These are phyloP conservation scores for Mustela nigripes DNA, from an alignment of 2,113 vertebrate species.

Conservation along the genomic window DNA sequence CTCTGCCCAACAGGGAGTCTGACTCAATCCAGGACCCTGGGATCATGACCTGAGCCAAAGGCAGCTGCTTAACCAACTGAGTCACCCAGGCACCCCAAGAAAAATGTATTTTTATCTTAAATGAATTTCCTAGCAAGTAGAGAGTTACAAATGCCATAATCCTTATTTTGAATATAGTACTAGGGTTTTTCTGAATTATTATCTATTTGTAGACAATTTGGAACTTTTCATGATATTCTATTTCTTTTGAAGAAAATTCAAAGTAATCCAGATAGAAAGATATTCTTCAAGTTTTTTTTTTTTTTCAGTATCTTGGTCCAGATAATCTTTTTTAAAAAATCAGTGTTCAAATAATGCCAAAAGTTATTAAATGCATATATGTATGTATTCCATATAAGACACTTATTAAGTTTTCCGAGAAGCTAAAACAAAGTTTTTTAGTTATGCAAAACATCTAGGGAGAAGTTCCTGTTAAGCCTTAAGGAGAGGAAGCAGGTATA, in stretches of 20 bases:
- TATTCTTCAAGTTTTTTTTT: not conserved
- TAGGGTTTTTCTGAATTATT: not conserved
- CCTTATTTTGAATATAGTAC: not conserved
- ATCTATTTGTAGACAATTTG: not conserved
- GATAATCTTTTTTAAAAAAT: not conserved
- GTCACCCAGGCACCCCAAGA: no score
- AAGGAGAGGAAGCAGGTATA: not conserved
- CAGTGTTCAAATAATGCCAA: not conserved
- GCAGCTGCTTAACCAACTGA: fast-evolving
- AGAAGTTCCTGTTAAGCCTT: not conserved
- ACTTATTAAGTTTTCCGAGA: not conserved
- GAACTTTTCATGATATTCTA: not conserved
- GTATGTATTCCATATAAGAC: not conserved
- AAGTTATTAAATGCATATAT: not conserved
- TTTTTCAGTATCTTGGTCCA: not conserved
- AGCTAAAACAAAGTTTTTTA: not conserved
- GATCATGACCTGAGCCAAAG: no score
- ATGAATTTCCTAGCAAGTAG: not conserved
- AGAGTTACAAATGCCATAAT: not conserved
- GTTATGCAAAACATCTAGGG: no score
- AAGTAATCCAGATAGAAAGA: not conserved
- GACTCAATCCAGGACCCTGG: no score
- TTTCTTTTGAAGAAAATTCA: not conserved
- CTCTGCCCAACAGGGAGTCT: no score
- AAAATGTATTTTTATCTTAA: not conserved